These are phyloP conservation scores for Macropus fuliginosus DNA, from an alignment of 2,797 vertebrate species.

Conservation along the genomic window DNA sequence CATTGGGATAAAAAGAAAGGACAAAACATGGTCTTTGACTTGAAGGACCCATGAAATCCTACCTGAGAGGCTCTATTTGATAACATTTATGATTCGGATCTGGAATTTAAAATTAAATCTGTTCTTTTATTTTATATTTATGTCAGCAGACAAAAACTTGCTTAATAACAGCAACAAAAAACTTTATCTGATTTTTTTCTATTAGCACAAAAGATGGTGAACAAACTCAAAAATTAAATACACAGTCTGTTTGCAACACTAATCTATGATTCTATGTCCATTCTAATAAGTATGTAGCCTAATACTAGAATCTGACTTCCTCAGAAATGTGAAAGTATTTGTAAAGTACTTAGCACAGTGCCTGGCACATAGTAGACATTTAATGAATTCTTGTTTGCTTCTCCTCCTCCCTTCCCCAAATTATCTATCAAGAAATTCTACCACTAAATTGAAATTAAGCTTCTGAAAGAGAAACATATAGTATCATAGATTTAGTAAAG, in stretches of 20 bases:
- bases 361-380: background rate
- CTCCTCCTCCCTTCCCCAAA: background rate
- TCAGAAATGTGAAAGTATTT: constrained; percentile 19
- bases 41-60: background rate
- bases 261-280: background rate
- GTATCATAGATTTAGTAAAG: background rate
- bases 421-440: background rate
- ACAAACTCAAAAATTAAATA: background rate
- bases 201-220: constrained; percentile 6
- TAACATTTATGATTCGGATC: background rate
- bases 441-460: background rate
- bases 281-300: background rate
- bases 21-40: background rate
- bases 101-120: background rate
- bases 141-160: background rate
- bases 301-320: constrained; percentile 45
- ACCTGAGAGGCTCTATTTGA: background rate
- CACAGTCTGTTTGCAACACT: background rate
- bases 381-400: background rate
- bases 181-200: background rate
- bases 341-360: background rate
- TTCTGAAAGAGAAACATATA: background rate
- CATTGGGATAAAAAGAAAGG: background rate
- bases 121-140: background rate
- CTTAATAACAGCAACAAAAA: background rate